Conservation (phyloP, 2,113 vertebrate species). For the Zapus hudsonius region DNA sequence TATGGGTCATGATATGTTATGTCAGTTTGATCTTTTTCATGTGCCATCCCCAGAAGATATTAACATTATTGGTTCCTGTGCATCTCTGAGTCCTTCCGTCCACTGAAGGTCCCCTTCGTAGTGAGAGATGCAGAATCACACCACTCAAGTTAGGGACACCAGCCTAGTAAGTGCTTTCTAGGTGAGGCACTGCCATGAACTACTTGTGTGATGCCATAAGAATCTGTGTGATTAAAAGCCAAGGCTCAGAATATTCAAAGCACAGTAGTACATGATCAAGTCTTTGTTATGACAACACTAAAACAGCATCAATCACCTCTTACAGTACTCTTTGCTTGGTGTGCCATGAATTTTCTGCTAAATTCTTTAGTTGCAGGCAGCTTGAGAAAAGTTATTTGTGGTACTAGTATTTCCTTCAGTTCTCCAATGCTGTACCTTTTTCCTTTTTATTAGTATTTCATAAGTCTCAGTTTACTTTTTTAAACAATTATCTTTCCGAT, state of each 20-base stretch:
- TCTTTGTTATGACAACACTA: background rate
- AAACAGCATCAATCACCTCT: background rate
- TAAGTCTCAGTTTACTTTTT: background rate
- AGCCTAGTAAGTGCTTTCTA: no score
- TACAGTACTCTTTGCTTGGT: background rate
- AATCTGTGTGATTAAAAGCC: background rate
- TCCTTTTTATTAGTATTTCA: background rate
- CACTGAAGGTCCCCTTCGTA: background rate
- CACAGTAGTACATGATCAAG: background rate
- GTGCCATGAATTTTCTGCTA: background rate
- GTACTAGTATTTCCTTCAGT: background rate
- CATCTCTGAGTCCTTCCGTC: background rate
- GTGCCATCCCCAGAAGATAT: background rate
- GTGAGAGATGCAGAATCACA: background rate
- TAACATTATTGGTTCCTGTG: background rate
- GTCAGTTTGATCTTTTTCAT: background rate
- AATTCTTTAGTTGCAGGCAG: background rate
- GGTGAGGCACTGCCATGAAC: background rate
- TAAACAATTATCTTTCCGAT: background rate
- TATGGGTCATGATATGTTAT: rapidly evolving
- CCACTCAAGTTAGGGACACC: no score
- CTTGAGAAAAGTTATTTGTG: background rate
- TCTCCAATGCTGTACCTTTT: background rate
- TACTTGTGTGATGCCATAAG: background rate
- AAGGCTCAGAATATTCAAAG: background rate